These are phyloP conservation scores for Chromoteleia sp. DNA, from an alignment of 2,888 invertebrate genomes.

Conservation along the genomic window DNA sequence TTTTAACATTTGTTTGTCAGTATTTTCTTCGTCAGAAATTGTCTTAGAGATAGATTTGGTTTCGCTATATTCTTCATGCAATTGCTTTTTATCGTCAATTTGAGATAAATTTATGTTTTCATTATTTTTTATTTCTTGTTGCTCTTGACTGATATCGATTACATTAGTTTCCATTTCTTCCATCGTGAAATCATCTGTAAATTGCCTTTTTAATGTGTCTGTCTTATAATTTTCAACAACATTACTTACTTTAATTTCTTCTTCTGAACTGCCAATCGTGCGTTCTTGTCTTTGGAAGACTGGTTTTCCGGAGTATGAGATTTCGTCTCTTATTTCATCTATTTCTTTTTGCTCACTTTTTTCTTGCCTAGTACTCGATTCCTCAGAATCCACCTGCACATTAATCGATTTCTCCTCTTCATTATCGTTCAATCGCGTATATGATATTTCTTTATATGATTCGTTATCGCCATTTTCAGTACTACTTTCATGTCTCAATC, in stretches of 20 bases:
- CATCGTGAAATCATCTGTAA: conserved; percentile 61
- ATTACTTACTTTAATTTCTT: conserved; percentile 6
- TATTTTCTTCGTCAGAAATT: conserved; percentile 30
- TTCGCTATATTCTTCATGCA: conserved; percentile 2
- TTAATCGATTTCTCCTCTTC: conserved; percentile 12
- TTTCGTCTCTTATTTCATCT: conserved; percentile 32
- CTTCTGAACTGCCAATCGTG: conserved; percentile 42
- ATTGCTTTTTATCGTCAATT: conserved; percentile 15
- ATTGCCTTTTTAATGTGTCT: conserved; percentile 36
- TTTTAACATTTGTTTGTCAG: conserved; percentile 21
- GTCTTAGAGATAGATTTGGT: conserved; percentile 13
- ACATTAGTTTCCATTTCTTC: neutral
- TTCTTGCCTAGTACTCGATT: conserved; percentile 6
- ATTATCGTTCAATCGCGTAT: conserved; percentile 41
- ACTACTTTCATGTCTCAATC: conserved; percentile 18
- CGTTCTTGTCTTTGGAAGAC: conserved; percentile 63
- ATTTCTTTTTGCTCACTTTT: neutral
- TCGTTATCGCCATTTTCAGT: conserved; percentile 37
- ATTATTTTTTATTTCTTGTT: neutral
- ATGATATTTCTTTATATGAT: conserved; percentile 48
- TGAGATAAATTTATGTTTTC: conserved; percentile 10
- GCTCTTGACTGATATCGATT: neutral
- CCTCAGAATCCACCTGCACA: neutral
- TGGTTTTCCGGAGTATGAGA: conserved; percentile 33
- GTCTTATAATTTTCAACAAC: neutral